These are phyloP conservation scores for Magallana ariakensis DNA, from an alignment of 1,140 invertebrate species.

Conservation along the genomic window DNA sequence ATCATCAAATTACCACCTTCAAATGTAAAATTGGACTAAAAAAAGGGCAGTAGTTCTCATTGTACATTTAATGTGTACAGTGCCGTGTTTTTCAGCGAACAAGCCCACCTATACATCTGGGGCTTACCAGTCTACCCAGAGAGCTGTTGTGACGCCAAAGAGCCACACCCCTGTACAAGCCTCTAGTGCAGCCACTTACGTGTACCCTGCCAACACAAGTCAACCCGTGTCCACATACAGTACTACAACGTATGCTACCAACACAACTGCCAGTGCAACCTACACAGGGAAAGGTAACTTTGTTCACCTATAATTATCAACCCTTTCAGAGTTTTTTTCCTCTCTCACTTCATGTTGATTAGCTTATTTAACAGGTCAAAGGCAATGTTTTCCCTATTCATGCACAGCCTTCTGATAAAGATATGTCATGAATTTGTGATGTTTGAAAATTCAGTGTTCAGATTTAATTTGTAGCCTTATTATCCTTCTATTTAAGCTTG, in stretches of 20 bases:
- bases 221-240: conserved; percentile 71
- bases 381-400: conserved; percentile 27
- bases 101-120: conserved; percentile 80
- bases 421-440: neutral
- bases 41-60: neutral
- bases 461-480: neutral
- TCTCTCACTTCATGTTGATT: conserved; percentile 9
- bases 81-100: conserved; percentile 59
- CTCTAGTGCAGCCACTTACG: conserved; percentile 71
- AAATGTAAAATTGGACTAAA: too few species aligned
- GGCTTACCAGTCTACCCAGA: conserved; percentile 80
- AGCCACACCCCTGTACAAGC: conserved; percentile 75
- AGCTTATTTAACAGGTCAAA: conserved; percentile 28
- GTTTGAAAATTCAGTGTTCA: neutral
- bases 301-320: neutral
- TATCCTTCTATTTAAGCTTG: too few species aligned
- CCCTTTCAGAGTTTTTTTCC: neutral
- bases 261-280: conserved; percentile 64
- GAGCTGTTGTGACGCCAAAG: conserved; percentile 68
- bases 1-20: too few species aligned
- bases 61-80: neutral
- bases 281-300: conserved; percentile 65
- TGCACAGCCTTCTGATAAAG: neutral
- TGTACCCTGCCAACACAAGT: conserved; percentile 71
- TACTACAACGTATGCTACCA: conserved; percentile 68